Evolutionary conservation across 2,113 vertebrate genomes (phyloP), one percentile per base, ranked within the genome.

Genomic region (Scartelaos histophorus): DNA sequence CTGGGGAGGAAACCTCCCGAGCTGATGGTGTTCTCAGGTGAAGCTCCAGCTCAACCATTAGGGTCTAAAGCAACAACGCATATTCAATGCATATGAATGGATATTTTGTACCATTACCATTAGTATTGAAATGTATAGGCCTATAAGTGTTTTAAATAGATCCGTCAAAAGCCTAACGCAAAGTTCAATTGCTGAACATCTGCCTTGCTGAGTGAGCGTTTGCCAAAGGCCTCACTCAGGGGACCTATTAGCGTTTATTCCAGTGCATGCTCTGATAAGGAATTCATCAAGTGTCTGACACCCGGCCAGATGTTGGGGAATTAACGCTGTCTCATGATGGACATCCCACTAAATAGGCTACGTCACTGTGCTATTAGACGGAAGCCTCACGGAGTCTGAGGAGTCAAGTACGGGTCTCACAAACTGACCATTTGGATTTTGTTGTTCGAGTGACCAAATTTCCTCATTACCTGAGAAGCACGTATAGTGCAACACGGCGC

Each of bases 11-110:
- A 56, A 21, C 56, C 25, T 65, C n/a, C n/a, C n/a, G n/a, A n/a
- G n/a, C n/a, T n/a, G n/a, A n/a, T n/a, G n/a, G 91, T 87, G 89
- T 88, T 94, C 94, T 95, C 93, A 97, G 78, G 95, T 95, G 93
- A 80, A n/a, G 2, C 35, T 35, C 34, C 29, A 13, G 24, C 24
- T 25, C 29, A 17, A 6, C 57, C 24, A 15, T 15, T 60, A 13
- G 25, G 24, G 60, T 34, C 60, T 62, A 17, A 17, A 25, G 7
- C 19, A 64, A 25, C 56, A 15, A 22, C 6, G 56, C 21, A 25
- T 6, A 16, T 51, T 16, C 7, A 51, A 19, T 17, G 49, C 49
- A 51, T 54, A 58, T 24, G 12, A 3, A 57, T 24, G 54, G 11
- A 2, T 21, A n/a, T 35, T 62, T 62, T 13, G n/a, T n/a, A n/a